phyloP scores from a whole-genome alignment of 2,113 vertebrate species.

The Dicaeum eximium region DNA sequence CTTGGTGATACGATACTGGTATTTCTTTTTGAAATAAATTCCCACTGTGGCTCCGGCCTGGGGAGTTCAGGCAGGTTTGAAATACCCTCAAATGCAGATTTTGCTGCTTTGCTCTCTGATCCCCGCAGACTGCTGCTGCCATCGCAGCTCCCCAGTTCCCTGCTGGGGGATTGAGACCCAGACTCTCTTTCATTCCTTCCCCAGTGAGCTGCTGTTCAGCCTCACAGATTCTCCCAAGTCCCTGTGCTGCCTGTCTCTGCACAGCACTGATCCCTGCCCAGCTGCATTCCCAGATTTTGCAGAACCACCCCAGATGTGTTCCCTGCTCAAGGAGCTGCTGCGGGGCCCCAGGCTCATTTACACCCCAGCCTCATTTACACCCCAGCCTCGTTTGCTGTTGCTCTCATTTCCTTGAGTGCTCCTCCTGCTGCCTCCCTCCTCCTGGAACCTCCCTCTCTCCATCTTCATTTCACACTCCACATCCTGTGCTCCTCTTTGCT shows the following conservation, averaged over 20 bases:
- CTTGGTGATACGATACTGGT: neutral
- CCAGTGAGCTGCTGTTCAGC: neutral
- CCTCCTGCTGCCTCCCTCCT: neutral
- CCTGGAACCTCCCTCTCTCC: neutral
- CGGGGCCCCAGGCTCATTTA: rapidly evolving
- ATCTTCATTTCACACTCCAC: neutral
- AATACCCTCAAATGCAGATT: neutral
- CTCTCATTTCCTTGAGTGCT: neutral
- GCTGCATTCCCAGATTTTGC: neutral
- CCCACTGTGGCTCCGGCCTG: neutral
- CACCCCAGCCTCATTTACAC: neutral
- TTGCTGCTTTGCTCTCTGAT: neutral
- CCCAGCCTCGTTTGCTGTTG: neutral
- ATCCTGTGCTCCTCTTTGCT: neutral
- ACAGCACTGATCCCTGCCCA: neutral
- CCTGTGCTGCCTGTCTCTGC: neutral
- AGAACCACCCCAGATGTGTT: neutral
- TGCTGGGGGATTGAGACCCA: neutral
- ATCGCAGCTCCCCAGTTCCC: neutral
- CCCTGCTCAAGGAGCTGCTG: neutral
- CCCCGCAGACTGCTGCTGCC: rapidly evolving
- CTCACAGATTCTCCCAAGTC: neutral
- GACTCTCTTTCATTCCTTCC: neutral
- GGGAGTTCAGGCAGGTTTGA: neutral
- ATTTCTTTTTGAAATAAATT: neutral